Percentiles rank a stretch among this genome's conserved stretches.
phyloP scores from a whole-genome alignment of 2,797 vertebrate species.

The Ptychobarbus kaznakovi region DNA sequence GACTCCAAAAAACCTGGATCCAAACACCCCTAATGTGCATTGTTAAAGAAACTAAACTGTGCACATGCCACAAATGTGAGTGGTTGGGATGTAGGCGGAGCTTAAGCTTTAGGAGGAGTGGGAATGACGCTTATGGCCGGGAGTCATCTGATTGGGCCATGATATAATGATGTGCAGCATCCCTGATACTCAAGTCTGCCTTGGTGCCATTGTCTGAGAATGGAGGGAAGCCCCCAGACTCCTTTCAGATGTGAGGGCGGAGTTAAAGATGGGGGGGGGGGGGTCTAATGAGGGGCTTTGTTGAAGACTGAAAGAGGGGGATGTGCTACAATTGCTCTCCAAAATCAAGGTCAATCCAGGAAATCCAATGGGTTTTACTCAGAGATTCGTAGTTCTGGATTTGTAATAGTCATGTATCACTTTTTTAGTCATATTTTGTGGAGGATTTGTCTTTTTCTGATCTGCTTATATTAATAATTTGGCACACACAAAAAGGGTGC shows the following conservation, averaged over 20 bases:
- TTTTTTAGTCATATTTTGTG: background rate
- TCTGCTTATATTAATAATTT: background rate
- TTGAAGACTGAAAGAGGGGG: background rate
- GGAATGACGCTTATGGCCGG: background rate
- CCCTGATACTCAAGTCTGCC: background rate
- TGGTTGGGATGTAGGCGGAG: constrained; percentile 19
- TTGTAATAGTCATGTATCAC: background rate
- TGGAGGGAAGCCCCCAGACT: constrained; percentile 6
- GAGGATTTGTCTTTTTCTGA: background rate
- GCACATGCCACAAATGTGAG: constrained; percentile 41
- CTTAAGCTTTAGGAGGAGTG: background rate
- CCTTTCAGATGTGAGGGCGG: background rate
- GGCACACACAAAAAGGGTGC: background rate
- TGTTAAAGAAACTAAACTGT: background rate
- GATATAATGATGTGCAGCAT: background rate
- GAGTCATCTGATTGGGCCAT: background rate
- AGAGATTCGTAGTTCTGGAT: background rate
- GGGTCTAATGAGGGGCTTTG: constrained; percentile 7
- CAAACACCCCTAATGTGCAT: background rate
- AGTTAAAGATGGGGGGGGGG: background rate
- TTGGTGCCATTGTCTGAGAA: background rate
- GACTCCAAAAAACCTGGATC: too few species aligned
- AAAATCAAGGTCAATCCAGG: constrained; percentile 15
- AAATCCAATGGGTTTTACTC: background rate
- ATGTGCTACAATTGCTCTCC: background rate